Evolutionary conservation across 2,888 invertebrate species (phyloP), one percentile per base, ranked within the genome.

Genomic region (Pilophorus perplexus): DNA sequence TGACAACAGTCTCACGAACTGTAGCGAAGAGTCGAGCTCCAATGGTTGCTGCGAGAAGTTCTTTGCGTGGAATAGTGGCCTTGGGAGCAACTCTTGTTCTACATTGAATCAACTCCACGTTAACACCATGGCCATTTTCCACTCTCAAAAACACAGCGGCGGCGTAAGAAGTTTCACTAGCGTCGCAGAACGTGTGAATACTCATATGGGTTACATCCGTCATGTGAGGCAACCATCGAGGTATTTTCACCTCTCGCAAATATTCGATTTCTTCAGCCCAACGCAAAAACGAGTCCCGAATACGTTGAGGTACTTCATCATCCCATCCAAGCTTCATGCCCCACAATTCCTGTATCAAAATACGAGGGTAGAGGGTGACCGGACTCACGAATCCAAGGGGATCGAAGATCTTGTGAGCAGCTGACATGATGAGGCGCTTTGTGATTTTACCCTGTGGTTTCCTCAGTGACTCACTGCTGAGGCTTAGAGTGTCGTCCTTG

Each of bases 311-410:
- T 5, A 71, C 37, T 16, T 23, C 1, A 6, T 62, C 2, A 48
- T 62, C 44, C 62, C 62, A 46, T 3, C 1, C 16, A 6, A 3
- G 8, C 12, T 23, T 23, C 8, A 10, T 14, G 3, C 3, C 27
- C 54, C 54, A 54, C 8, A n/a, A 6, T 8, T 22, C 5, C 18
- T 28, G 71, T 14, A 73, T 57, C 72, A 64, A 72, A 37, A 72
- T 28, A 44, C 72, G 72, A 4, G 71, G 70, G 2, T 28, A 10
- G n/a, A 73, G 37, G 1, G 67, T 48, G 2, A 69, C 69, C 10
- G 71, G 69, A 40, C 68, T 68, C 20, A 64, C 59, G 40, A 73
- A 68, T 1, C 73, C 73, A 12, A 72, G 64, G 5, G 72, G 71
- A 66, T 73, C 72, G 46, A 72, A 72, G 38, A 73, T 52, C 22